phyloP scores from a whole-genome alignment of 2,113 vertebrate species.

The Gambusia holbrooki region DNA sequence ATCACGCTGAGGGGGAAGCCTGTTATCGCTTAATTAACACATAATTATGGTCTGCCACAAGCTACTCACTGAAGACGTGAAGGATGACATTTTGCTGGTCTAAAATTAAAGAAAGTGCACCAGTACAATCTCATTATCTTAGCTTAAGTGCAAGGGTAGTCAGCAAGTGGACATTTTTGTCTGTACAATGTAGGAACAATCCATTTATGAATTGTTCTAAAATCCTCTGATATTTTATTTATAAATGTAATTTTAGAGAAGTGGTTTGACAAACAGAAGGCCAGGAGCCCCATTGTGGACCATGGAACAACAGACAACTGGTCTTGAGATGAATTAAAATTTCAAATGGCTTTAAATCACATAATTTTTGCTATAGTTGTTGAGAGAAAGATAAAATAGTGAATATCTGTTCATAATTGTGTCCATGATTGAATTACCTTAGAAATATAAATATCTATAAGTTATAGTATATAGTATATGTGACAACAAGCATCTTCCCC shows the following conservation, averaged over 20 bases:
- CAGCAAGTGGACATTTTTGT: neutral
- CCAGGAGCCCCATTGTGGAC: neutral
- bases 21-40: slow-evolving; percentile 3
- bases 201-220: neutral
- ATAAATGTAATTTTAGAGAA: neutral
- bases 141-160: neutral
- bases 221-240: neutral
- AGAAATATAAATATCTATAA: neutral
- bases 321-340: neutral
- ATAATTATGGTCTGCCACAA: neutral
- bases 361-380: neutral
- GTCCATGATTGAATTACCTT: neutral
- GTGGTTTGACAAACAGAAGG: neutral
- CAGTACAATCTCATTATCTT: neutral
- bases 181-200: neutral
- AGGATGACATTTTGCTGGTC: neutral
- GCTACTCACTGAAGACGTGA: neutral
- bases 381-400: neutral
- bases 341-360: neutral
- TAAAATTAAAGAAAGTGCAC: neutral
- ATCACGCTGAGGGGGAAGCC: neutral
- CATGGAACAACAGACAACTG: neutral
- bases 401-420: neutral
- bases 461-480: neutral
- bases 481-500: too few species aligned